A percentile compares a stretch with the other conserved stretches of the same genome.
Conservation (phyloP, 2,888 invertebrate genomes). For the Tenthredo distinguenda region DNA sequence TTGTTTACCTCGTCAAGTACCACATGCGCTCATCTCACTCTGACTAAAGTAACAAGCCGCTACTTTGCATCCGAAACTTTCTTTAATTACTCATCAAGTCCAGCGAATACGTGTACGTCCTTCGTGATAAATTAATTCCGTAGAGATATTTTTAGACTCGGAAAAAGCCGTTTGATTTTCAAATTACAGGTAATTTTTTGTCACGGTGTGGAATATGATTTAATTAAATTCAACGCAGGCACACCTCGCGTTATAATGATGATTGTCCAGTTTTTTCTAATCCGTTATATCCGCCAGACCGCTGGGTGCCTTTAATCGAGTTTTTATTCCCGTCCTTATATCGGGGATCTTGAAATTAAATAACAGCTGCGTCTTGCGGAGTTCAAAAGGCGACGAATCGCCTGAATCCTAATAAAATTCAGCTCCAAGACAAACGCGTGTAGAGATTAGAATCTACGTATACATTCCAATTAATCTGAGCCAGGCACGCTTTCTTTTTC, state of each 20-base stretch:
- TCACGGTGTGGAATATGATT: not conserved
- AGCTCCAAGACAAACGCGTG: not conserved
- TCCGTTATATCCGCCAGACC: not conserved
- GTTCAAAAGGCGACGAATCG: not conserved
- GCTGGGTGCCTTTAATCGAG: not conserved
- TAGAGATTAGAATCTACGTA: conserved; percentile 3
- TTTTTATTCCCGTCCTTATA: not conserved
- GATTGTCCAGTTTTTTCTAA: not conserved
- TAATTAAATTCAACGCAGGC: not conserved
- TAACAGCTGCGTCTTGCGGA: too few relatives aligned
- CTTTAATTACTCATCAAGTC: conserved; percentile 42
- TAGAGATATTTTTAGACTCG: not conserved
- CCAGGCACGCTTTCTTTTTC: conserved; percentile 28
- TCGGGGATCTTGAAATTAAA: not conserved
- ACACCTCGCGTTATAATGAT: not conserved
- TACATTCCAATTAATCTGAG: not conserved
- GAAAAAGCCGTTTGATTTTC: not conserved
- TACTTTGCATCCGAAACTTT: conserved; percentile 28
- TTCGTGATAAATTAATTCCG: not conserved
- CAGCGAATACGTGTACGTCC: not conserved
- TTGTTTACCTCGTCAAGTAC: not conserved
- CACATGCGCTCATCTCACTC: conserved; percentile 1
- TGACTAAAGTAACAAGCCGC: not conserved
- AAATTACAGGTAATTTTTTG: not conserved
- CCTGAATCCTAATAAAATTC: conserved; percentile 12